Conservation (phyloP, 2,888 invertebrate genomes). For the Agrotis segetum region DNA sequence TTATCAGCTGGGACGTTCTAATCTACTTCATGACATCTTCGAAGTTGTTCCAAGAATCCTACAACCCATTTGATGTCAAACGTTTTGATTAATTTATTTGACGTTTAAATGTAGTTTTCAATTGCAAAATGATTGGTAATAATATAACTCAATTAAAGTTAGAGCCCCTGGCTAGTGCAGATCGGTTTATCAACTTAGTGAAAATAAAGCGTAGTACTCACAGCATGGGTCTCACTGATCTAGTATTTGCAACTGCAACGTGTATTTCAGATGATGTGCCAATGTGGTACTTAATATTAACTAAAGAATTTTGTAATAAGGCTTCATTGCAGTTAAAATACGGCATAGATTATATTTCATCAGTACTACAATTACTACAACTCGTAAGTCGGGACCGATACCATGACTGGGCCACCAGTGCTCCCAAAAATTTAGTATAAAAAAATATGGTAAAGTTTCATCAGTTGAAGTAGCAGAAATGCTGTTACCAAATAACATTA, state of each 20-base stretch:
- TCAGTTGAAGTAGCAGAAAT: too few species aligned
- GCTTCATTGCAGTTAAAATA: too few species aligned
- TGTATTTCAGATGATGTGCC: neutral
- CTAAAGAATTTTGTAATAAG: neutral
- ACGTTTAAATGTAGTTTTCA: slow-evolving; percentile 5
- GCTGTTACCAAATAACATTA: neutral
- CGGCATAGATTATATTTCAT: too few species aligned
- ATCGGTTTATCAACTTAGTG: slow-evolving; percentile 28
- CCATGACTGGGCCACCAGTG: too few species aligned
- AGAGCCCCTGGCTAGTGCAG: slow-evolving; percentile 33
- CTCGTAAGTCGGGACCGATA: too few species aligned
- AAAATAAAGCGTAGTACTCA: slow-evolving; percentile 31
- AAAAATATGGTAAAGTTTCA: too few species aligned
- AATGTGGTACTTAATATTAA: neutral
- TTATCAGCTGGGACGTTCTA: neutral
- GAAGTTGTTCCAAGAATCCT: neutral
- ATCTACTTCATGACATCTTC: neutral
- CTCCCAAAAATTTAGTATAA: too few species aligned
- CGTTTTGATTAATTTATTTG: slow-evolving; percentile 7
- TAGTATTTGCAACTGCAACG: neutral
- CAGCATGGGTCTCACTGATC: neutral
- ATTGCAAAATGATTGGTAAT: slow-evolving; percentile 50
- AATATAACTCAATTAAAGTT: slow-evolving; percentile 66
- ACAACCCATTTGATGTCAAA: neutral
- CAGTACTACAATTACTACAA: too few species aligned